Evolutionary conservation across 53 echinoderm and acorn worm species (phyloP).

Genomic region (Luidia sarsii): DNA sequence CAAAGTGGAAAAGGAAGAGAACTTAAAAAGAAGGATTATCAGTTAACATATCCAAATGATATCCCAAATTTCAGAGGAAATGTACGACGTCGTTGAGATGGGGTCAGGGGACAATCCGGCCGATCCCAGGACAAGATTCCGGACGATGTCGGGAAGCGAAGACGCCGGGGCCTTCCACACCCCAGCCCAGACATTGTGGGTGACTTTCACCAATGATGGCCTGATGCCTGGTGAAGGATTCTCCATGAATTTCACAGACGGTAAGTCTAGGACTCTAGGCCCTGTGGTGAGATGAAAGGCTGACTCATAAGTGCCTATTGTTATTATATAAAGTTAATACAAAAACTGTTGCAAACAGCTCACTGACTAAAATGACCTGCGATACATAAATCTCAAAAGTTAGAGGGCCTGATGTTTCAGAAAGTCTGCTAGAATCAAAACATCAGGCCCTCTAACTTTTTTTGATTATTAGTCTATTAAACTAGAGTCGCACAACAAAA

Average conservation of each 20-base stretch:
- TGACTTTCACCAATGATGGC: constrained; percentile 71
- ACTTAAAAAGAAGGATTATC: neutral
- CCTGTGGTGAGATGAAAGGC: too few relatives aligned
- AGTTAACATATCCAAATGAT: neutral
- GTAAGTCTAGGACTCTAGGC: too few relatives aligned
- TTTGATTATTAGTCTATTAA: too few relatives aligned
- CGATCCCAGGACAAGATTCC: constrained; percentile 57
- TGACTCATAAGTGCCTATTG: too few relatives aligned
- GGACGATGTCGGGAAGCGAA: constrained; percentile 44
- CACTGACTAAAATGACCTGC: too few relatives aligned
- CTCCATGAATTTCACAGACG: constrained; percentile 50
- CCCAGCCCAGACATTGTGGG: constrained; percentile 68
- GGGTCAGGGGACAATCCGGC: constrained; percentile 72
- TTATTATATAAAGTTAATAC: too few relatives aligned
- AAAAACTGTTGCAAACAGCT: too few relatives aligned
- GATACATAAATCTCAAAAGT: too few relatives aligned
- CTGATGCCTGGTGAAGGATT: constrained; percentile 24
- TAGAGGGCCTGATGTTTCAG: too few relatives aligned
- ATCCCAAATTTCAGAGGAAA: constrained; percentile 34
- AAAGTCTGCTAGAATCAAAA: too few relatives aligned
- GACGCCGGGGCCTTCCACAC: constrained; percentile 51
- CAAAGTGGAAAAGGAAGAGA: neutral
- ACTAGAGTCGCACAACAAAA: too few relatives aligned
- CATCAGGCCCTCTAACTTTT: too few relatives aligned
- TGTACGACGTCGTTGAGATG: constrained; percentile 77